These are phyloP conservation scores for Enchytraeus crypticus DNA, from an alignment of 2,888 invertebrate species.

Conservation along the genomic window DNA sequence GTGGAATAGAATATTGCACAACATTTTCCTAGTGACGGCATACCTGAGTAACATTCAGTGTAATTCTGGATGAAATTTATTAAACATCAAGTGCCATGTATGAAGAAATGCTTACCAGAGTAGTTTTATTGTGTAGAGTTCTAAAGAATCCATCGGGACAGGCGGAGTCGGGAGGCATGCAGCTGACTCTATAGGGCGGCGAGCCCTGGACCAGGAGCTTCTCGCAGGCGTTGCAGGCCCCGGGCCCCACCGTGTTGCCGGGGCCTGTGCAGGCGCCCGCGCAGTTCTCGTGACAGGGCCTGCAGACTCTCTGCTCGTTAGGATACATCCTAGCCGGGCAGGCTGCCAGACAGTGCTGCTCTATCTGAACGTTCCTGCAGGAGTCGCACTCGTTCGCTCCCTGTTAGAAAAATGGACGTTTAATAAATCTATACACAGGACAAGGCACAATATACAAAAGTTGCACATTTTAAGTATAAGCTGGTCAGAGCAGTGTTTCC, in stretches of 20 bases:
- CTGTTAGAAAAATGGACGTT: conserved; percentile 31
- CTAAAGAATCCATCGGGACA: conserved; percentile 11
- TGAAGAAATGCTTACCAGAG: too few species aligned
- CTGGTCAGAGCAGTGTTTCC: conserved; percentile 52
- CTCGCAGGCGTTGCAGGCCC: conserved; percentile 83
- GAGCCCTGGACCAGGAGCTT: conserved; percentile 47
- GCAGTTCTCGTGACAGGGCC: conserved; percentile 74
- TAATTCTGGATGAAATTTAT: too few species aligned
- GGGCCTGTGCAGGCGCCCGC: conserved; percentile 57
- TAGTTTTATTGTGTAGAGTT: not conserved
- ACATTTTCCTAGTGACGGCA: too few species aligned
- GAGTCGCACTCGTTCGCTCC: conserved; percentile 73
- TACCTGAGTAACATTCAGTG: too few species aligned
- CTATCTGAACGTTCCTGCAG: conserved; percentile 18
- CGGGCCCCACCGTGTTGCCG: conserved; percentile 66
- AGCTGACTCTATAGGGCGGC: not conserved
- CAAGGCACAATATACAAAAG: not conserved
- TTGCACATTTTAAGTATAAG: too few species aligned
- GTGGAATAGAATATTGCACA: too few species aligned
- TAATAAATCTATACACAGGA: not conserved
- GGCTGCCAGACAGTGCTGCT: conserved; percentile 16
- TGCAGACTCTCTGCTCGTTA: conserved; percentile 59
- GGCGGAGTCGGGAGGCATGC: conserved; percentile 18
- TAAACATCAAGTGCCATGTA: too few species aligned
- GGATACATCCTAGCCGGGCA: conserved; percentile 59